Conservation (phyloP, 2,888 invertebrate species). For the Phalangium opilio region DNA sequence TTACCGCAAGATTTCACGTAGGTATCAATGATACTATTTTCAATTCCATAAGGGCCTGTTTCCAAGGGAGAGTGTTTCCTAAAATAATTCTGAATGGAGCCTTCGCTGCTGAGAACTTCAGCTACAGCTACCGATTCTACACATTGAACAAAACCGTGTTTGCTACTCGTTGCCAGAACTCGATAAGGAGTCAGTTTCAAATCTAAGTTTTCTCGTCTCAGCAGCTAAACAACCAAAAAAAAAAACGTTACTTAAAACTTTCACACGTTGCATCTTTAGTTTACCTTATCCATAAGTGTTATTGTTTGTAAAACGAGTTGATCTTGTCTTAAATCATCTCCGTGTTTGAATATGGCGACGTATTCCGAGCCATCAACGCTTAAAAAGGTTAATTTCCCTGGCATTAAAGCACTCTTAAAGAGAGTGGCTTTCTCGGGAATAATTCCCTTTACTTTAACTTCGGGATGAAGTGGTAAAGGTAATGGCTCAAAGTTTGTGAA, state of each 20-base stretch:
- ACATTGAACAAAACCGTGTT: slow-evolving; percentile 88
- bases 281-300: slow-evolving; percentile 76
- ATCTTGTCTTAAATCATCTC: slow-evolving; percentile 93
- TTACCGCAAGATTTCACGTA: slow-evolving; percentile 80
- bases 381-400: slow-evolving; percentile 73
- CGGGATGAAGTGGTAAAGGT: slow-evolving; percentile 88
- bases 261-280: too few relatives aligned
- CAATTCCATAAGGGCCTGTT: slow-evolving; percentile 72
- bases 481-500: slow-evolving; percentile 81
- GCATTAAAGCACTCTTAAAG: slow-evolving; percentile 94
- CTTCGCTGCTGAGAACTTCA: slow-evolving; percentile 71
- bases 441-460: slow-evolving; percentile 70
- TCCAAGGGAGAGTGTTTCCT: slow-evolving; percentile 76
- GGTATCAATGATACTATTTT: slow-evolving; percentile 90
- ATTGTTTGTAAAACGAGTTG: slow-evolving; percentile 96
- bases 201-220: slow-evolving; percentile 87
- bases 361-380: slow-evolving; percentile 63
- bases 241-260: too few relatives aligned
- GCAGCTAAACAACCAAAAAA: slow-evolving; percentile 38
- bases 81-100: slow-evolving; percentile 83
- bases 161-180: slow-evolving; percentile 86
- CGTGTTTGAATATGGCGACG: slow-evolving; percentile 91
- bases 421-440: slow-evolving; percentile 74
- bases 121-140: slow-evolving; percentile 85
- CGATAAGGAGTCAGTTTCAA: slow-evolving; percentile 88